Percentiles rank a stretch among this genome's conserved stretches.
Evolutionary conservation across 2,797 vertebrate genomes (phyloP).

Genomic region (Miichthys miiuy): DNA sequence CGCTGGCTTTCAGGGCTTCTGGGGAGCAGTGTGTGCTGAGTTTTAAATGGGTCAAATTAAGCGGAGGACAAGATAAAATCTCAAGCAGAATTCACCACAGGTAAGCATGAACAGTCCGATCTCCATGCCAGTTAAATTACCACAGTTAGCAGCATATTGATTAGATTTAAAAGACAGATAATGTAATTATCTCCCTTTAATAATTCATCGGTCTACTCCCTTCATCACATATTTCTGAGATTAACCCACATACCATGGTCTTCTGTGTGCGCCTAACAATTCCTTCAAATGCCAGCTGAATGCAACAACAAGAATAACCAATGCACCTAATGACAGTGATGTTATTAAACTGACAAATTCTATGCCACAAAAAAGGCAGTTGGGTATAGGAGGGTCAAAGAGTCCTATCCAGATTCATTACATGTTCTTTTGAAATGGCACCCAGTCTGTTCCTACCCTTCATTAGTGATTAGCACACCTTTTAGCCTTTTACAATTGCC

Average conservation of each 20-base stretch:
- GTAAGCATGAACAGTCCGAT: background rate
- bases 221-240: background rate
- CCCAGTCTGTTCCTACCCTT: conserved; percentile 77
- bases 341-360: conserved; percentile 82
- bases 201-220: conserved; percentile 5
- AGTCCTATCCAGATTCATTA: conserved; percentile 82
- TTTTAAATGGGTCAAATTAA: background rate
- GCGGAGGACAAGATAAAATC: conserved; percentile 1
- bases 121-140: background rate
- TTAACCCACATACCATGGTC: conserved; percentile 30
- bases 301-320: conserved; percentile 77
- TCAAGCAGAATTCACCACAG: conserved; percentile 14
- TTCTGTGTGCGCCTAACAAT: conserved; percentile 44
- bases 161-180: background rate
- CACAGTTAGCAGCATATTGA: conserved; percentile 1
- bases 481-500: conserved; percentile 80
- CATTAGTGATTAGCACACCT: conserved; percentile 83
- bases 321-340: conserved; percentile 77
- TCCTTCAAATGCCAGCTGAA: conserved; percentile 79
- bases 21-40: background rate
- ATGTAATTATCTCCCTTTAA: conserved; percentile 5
- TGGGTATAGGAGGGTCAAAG: conserved; percentile 76
- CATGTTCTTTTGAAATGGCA: conserved; percentile 82
- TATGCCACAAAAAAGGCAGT: conserved; percentile 73
- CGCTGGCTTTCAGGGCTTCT: too few species aligned